These are phyloP conservation scores for Drosophila fungiperda DNA, from an alignment of 2,888 invertebrate genomes.

Conservation along the genomic window DNA sequence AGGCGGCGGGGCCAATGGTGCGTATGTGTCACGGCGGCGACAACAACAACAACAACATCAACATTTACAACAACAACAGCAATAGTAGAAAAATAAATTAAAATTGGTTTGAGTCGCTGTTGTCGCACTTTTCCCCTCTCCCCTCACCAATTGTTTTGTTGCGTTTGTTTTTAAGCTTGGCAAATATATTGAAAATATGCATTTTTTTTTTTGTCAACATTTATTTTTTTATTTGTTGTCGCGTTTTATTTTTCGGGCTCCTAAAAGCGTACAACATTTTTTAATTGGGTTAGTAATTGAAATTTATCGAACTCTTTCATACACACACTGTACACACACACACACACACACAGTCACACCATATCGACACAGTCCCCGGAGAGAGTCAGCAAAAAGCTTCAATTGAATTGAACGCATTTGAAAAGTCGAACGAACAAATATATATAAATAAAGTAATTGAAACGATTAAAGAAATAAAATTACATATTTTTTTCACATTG, in stretches of 20 bases:
- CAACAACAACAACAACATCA: constrained; percentile 29
- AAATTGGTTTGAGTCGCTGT: constrained; percentile 62
- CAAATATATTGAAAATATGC: constrained; percentile 67
- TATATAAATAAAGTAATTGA: constrained; percentile 23
- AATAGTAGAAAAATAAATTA: constrained; percentile 63
- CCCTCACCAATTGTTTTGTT: constrained; percentile 27
- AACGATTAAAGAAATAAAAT: constrained; percentile 18
- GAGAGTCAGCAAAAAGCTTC: constrained; percentile 47
- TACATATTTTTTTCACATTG: not conserved
- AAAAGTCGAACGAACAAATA: constrained; percentile 33
- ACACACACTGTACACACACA: constrained; percentile 47
- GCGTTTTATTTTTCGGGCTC: constrained; percentile 59
- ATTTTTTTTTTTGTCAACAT: constrained; percentile 25
- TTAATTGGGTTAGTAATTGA: constrained; percentile 84
- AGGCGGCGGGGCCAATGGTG: constrained; percentile 72
- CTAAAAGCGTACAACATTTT: constrained; percentile 79
- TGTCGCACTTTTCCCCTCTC: constrained; percentile 11
- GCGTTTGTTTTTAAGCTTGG: constrained; percentile 55
- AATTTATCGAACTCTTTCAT: constrained; percentile 79
- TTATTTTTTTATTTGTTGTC: constrained; percentile 54
- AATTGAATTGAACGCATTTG: constrained; percentile 60
- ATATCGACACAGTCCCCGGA: constrained; percentile 41
- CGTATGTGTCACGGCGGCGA: constrained; percentile 73
- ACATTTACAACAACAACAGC: constrained; percentile 35
- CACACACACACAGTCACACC: constrained; percentile 9